Evolutionary conservation across 2,797 vertebrate genomes (phyloP).

Genomic region (Chaetophractus vellerosus): DNA sequence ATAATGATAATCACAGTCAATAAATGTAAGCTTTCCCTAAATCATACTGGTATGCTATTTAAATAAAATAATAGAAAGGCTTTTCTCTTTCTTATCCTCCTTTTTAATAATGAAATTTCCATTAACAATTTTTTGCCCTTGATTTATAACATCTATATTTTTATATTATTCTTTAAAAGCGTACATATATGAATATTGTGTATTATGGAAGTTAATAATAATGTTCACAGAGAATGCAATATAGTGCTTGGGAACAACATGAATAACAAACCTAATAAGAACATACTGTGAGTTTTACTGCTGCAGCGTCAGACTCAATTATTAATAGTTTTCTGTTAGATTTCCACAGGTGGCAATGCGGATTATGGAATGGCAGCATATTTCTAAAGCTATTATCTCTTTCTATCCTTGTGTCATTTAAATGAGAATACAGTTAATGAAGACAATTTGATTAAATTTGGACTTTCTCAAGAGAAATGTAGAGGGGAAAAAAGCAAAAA

Average conservation of each 20-base stretch:
- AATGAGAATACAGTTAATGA: conserved; percentile 71
- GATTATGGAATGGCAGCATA: conserved; percentile 73
- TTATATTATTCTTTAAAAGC: conserved; percentile 52
- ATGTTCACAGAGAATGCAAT: not conserved
- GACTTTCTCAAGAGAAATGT: conserved; percentile 60
- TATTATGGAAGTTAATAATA: conserved; percentile 65
- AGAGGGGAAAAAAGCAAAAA: not conserved
- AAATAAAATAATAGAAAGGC: conserved; percentile 55
- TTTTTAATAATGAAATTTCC: conserved; percentile 62
- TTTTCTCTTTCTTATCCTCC: conserved; percentile 43
- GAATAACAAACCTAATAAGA: conserved; percentile 62
- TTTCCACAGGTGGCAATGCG: conserved; percentile 83
- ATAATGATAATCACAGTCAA: not conserved
- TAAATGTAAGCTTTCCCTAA: not conserved
- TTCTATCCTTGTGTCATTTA: conserved; percentile 67
- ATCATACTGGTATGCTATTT: conserved; percentile 15
- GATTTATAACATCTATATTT: not conserved
- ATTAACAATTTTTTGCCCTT: conserved; percentile 66
- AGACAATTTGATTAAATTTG: conserved; percentile 61
- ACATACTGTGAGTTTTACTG: conserved; percentile 53
- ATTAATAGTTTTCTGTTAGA: conserved; percentile 72
- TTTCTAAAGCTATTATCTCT: conserved; percentile 71
- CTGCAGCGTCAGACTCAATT: conserved; percentile 13
- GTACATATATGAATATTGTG: not conserved
- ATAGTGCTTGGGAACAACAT: conserved; percentile 31